Conservation (phyloP, 2,797 vertebrate species). For the Melanotaenia trifasciata region DNA sequence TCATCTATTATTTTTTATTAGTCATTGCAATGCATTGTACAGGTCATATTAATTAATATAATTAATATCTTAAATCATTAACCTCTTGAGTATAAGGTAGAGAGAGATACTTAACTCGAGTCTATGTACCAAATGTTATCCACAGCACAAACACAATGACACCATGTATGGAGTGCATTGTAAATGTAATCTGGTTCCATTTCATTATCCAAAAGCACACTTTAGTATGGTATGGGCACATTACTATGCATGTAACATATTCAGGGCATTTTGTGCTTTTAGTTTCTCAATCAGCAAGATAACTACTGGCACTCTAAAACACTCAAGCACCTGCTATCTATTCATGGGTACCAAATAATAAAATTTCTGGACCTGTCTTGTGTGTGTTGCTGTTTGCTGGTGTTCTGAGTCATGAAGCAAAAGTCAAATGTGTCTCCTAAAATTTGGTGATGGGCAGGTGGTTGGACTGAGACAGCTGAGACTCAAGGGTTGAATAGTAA, state of each 20-base stretch:
- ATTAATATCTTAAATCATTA: conserved; percentile 68
- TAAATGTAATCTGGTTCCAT: conserved; percentile 66
- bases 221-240: conserved; percentile 80
- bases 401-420: background rate
- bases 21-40: conserved; percentile 73
- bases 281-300: conserved; percentile 77
- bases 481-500: background rate
- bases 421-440: background rate
- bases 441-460: background rate
- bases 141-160: conserved; percentile 72
- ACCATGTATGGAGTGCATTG: conserved; percentile 67
- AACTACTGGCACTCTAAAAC: conserved; percentile 77
- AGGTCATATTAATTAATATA: conserved; percentile 64
- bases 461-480: background rate
- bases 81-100: conserved; percentile 73
- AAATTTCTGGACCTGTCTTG: conserved; percentile 74
- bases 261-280: conserved; percentile 82
- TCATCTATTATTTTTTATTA: conserved; percentile 62
- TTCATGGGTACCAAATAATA: conserved; percentile 82
- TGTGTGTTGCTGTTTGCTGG: conserved; percentile 25
- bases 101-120: conserved; percentile 70
- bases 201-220: conserved; percentile 78
- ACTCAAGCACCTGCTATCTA: conserved; percentile 78
- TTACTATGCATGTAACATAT: conserved; percentile 87
- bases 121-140: conserved; percentile 72